Evolutionary conservation across 2,113 vertebrate genomes (phyloP).

Genomic region (Symphodus melops): DNA sequence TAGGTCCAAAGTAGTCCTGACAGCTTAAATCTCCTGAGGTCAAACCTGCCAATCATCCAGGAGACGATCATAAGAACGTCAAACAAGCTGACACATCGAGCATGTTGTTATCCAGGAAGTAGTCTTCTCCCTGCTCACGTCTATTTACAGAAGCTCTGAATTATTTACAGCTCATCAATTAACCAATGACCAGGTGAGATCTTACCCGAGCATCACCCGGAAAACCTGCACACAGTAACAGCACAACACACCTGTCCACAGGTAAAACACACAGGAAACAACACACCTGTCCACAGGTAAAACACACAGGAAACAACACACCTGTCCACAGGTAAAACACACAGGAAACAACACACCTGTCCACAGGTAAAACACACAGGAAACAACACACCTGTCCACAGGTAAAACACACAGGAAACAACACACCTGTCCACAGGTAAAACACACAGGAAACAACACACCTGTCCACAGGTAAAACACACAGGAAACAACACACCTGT

Average conservation of each 20-base stretch:
- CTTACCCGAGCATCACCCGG: background rate
- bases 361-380: background rate
- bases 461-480: too few relatives aligned
- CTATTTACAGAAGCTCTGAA: slow-evolving; percentile 1
- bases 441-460: too few relatives aligned
- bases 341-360: background rate
- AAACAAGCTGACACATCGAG: background rate
- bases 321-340: too few relatives aligned
- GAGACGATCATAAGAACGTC: too few relatives aligned
- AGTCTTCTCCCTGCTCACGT: background rate
- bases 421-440: too few relatives aligned
- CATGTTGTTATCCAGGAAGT: background rate
- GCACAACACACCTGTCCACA: too few relatives aligned
- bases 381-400: background rate
- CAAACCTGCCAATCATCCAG: too few relatives aligned
- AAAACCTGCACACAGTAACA: background rate
- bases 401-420: too few relatives aligned
- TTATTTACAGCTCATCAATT: background rate
- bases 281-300: background rate
- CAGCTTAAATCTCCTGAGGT: too few relatives aligned
- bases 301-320: background rate
- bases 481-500: too few relatives aligned
- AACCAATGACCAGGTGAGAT: background rate
- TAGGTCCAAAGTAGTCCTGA: too few relatives aligned
- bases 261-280: background rate